Evolutionary conservation across 2,888 invertebrate genomes (phyloP), one percentile per base, ranked within the genome.

Genomic region (Amphipoea oculea): DNA sequence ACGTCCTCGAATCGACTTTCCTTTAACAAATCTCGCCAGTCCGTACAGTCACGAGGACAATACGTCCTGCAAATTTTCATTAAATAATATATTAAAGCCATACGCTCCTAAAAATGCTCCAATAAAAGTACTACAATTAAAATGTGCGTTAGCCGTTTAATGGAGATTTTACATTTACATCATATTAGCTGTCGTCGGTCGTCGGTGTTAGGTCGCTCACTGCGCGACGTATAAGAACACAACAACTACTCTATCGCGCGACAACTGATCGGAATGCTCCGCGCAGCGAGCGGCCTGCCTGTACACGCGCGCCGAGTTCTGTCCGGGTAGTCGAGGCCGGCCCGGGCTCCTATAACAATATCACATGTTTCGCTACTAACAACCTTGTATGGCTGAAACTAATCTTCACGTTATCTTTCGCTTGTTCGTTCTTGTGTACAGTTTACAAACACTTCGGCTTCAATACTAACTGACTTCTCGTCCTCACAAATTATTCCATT

Each of bases 371-470:
- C 86, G 91, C 90, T 91, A 92, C 91, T 92, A 91, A 92, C 92
- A 91, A 91, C 92, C 88, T 89, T 90, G 88, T 90, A 92, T 91
- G 92, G 93, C 91, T 92, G 93, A 91, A 91, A 92, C 92, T 91
- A 93, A 93, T 92, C 92, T 94, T 95, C 95, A 95, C 95, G 94
- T 93, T 94, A 94, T 94, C 93, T 93, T 93, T 94, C 94, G 92
- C 93, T 90, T 92, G 91, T 90, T 91, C 92, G 92, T 77, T 89
- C 90, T 86, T 88, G 89, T 89, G 90, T 89, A 89, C 89, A 89
- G 86, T 87, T 84, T 82, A 85, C 89, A 81, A 87, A 89, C 90
- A 89, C 89, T 83, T 78, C 85, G 87, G 85, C 84, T 89, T 91
- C 89, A 90, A 89, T 90, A 90, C 89, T 88, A 84, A 89, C 88